Evolutionary conservation across 2,113 vertebrate species (phyloP).

Genomic region (Oreochromis aureus): DNA sequence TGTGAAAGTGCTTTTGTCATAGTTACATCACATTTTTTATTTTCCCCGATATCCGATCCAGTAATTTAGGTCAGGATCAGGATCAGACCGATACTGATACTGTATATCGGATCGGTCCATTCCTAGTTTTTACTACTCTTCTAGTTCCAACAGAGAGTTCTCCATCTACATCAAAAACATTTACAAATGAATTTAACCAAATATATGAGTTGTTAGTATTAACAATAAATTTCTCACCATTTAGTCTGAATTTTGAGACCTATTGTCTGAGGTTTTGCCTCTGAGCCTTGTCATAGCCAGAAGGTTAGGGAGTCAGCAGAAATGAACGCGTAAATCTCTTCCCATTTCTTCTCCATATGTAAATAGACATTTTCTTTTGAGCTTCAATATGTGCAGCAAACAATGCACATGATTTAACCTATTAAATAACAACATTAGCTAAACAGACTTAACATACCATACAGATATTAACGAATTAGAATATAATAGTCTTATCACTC

Average conservation of each 20-base stretch:
- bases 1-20: neutral
- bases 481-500: neutral
- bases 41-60: neutral
- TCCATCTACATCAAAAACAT: neutral
- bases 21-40: neutral
- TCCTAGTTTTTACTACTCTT: neutral
- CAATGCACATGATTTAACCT: neutral
- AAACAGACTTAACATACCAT: neutral
- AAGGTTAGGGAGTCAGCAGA: neutral
- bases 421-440: neutral
- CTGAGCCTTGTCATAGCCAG: neutral
- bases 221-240: neutral
- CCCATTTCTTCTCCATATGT: too few relatives aligned
- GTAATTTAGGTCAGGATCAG: neutral
- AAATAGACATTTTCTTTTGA: neutral
- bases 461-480: neutral
- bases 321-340: neutral
- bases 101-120: neutral
- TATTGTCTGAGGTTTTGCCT: neutral
- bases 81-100: neutral
- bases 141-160: neutral
- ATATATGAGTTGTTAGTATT: neutral
- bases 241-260: neutral
- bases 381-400: neutral
- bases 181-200: neutral